These are phyloP conservation scores for Cephus nigrinus DNA, from an alignment of 2,888 invertebrate genomes.

Conservation along the genomic window DNA sequence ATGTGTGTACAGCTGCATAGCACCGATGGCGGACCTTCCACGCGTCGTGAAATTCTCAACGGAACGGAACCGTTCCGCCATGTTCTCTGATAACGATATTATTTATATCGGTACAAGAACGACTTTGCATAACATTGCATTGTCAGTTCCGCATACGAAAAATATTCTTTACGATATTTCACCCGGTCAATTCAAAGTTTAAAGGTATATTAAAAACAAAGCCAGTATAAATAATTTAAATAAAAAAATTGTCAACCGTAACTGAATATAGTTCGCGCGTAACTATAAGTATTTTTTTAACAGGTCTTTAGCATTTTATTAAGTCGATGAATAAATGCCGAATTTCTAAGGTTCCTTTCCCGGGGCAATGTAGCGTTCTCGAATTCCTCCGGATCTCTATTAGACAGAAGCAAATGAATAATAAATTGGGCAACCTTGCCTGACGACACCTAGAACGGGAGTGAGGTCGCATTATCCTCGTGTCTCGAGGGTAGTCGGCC, in stretches of 20 bases:
- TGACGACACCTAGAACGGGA: conserved; percentile 31
- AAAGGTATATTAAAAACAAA: not conserved
- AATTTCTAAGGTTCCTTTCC: not conserved
- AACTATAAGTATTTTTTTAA: not conserved
- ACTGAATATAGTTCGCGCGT: not conserved
- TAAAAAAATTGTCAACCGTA: not conserved
- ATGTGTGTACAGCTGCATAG: not conserved
- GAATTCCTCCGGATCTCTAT: not conserved
- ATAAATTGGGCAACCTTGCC: conserved; percentile 35
- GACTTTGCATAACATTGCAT: not conserved
- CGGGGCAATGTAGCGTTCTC: not conserved
- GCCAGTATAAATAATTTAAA: not conserved
- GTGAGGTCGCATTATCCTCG: conserved; percentile 36
- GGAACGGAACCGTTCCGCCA: not conserved
- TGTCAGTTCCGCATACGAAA: not conserved
- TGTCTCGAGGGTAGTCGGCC: conserved; percentile 33
- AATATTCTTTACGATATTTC: not conserved
- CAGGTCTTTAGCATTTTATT: not conserved
- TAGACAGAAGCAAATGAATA: not conserved
- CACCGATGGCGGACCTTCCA: not conserved
- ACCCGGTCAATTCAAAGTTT: not conserved
- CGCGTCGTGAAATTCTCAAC: not conserved
- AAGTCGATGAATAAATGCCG: not conserved
- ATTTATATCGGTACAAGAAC: not conserved
- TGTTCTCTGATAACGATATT: not conserved